Evolutionary conservation across 2,797 vertebrate species (phyloP).

Genomic region (Hafferia zeledoni): DNA sequence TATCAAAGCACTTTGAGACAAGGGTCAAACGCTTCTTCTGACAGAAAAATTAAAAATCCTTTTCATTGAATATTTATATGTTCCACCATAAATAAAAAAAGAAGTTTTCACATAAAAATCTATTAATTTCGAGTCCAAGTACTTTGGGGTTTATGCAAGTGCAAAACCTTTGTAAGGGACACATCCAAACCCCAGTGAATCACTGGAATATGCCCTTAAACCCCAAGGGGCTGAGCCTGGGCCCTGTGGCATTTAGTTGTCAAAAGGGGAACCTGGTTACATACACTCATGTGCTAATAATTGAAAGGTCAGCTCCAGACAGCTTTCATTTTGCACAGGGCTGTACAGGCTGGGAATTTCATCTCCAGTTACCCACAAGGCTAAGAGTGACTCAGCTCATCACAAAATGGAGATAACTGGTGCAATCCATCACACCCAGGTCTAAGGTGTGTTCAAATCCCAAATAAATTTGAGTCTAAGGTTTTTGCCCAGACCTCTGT

Average conservation of each 20-base stretch:
- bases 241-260: neutral
- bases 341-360: neutral
- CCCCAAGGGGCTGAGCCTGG: neutral
- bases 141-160: neutral
- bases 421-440: neutral
- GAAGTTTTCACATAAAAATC: neutral
- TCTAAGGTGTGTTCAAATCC: neutral
- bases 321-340: neutral
- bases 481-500: neutral
- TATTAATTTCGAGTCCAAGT: neutral
- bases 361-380: neutral
- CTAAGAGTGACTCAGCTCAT: neutral
- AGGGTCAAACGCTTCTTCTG: neutral
- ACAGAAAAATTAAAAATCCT: constrained; percentile 7
- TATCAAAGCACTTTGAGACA: neutral
- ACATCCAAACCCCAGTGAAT: neutral
- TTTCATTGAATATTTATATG: neutral
- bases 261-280: neutral
- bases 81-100: neutral
- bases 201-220: constrained; percentile 7
- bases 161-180: neutral
- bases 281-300: neutral
- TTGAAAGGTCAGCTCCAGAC: constrained; percentile 27
- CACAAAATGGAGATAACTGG: neutral
- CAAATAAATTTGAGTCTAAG: neutral